Conservation (phyloP, 2,888 invertebrate species). For the Hypena proboscidalis region DNA sequence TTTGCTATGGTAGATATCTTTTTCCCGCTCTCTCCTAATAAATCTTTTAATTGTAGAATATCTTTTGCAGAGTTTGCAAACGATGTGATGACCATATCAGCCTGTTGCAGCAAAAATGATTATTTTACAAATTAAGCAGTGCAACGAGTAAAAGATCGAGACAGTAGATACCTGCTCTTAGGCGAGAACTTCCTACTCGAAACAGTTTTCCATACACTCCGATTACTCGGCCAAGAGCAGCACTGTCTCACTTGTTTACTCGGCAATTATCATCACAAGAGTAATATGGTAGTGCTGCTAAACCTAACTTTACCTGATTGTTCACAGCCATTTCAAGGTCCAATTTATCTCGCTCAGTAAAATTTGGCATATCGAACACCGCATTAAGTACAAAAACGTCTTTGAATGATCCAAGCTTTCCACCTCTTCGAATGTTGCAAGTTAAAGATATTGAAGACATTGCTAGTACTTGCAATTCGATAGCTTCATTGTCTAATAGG, state of each 20-base stretch:
- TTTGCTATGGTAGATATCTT: slow-evolving; percentile 70
- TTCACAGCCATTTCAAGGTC: slow-evolving; percentile 66
- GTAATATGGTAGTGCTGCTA: not conserved
- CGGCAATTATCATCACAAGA: not conserved
- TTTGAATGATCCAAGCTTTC: slow-evolving; percentile 67
- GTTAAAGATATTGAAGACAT: slow-evolving; percentile 73
- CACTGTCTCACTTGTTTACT: not conserved
- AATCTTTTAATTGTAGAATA: slow-evolving; percentile 58
- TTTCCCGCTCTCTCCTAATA: slow-evolving; percentile 71
- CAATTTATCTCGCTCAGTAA: slow-evolving; percentile 63
- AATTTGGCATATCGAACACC: slow-evolving; percentile 68
- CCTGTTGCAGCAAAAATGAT: slow-evolving; percentile 44
- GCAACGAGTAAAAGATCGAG: too few relatives aligned
- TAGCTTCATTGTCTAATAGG: slow-evolving; percentile 88
- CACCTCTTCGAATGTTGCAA: slow-evolving; percentile 73
- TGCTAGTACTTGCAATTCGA: slow-evolving; percentile 89
- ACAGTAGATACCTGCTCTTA: too few relatives aligned
- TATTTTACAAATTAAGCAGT: too few relatives aligned
- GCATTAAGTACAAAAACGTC: slow-evolving; percentile 76
- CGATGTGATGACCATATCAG: slow-evolving; percentile 70
- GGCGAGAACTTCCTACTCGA: too few relatives aligned
- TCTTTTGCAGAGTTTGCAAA: slow-evolving; percentile 54
- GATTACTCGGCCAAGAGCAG: too few relatives aligned
- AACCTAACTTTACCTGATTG: slow-evolving; percentile 59
- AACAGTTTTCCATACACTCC: too few relatives aligned